A percentile compares a stretch with the other conserved stretches of the same genome.
These are phyloP conservation scores for Trichechus manatus DNA, from an alignment of 2,113 vertebrate species.

Conservation along the genomic window DNA sequence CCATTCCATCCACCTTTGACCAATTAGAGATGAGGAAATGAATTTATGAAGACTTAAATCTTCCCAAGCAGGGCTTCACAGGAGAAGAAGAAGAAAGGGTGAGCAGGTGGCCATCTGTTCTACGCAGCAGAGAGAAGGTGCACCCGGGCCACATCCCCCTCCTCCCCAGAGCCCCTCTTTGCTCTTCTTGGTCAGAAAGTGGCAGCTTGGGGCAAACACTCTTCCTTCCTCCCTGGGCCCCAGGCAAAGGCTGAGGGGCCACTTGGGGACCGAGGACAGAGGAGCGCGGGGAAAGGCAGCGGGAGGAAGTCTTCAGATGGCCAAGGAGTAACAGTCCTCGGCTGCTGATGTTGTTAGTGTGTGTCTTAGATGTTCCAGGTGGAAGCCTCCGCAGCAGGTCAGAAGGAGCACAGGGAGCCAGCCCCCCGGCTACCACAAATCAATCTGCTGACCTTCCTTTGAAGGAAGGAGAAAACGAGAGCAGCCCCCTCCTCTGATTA, in stretches of 20 bases:
- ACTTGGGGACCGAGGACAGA: not conserved
- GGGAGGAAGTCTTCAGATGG: not conserved
- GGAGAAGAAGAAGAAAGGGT: not conserved
- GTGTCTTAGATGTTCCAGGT: not conserved
- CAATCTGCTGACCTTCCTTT: not conserved
- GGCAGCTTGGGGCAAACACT: fast-evolving
- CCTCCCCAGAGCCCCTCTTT: not conserved
- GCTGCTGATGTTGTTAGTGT: not conserved
- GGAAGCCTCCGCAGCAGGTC: not conserved
- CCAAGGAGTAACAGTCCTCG: not conserved
- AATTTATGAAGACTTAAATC: not conserved
- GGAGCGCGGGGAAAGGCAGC: too few relatives aligned
- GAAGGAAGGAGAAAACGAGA: not conserved
- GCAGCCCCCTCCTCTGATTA: not conserved
- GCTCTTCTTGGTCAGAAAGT: not conserved
- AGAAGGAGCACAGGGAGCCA: not conserved
- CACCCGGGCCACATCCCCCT: fast-evolving
- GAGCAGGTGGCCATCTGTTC: not conserved
- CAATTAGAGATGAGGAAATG: not conserved
- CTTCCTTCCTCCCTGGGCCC: not conserved
- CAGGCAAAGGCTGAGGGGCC: not conserved
- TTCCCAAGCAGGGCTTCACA: not conserved
- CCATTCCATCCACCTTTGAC: not conserved
- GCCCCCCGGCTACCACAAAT: not conserved
- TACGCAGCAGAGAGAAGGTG: not conserved